Evolutionary conservation across 2,888 invertebrate genomes (phyloP).

Genomic region (Oegoconia quadripuncta): DNA sequence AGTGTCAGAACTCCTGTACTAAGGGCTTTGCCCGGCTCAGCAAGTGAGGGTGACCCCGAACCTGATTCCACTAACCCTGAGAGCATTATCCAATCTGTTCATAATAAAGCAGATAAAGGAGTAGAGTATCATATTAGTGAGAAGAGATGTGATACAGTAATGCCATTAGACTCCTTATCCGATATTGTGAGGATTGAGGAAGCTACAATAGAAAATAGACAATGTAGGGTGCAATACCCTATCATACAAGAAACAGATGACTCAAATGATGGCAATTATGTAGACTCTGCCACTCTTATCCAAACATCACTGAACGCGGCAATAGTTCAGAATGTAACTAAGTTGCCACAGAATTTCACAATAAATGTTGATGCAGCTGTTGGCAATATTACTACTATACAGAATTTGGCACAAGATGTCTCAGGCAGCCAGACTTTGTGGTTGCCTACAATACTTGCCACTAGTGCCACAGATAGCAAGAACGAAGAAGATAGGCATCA

Average conservation of each 20-base stretch:
- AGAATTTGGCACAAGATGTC: constrained; percentile 70
- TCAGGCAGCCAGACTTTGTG: constrained; percentile 65
- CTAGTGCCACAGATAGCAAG: constrained; percentile 57
- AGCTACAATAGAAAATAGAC: constrained; percentile 49
- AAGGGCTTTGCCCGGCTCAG: constrained; percentile 61
- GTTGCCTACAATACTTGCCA: constrained; percentile 68
- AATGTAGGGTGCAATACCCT: constrained; percentile 61
- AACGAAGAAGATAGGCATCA: constrained; percentile 58
- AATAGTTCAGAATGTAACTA: constrained; percentile 70
- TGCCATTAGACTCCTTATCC: constrained; percentile 64
- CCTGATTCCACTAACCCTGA: constrained; percentile 72
- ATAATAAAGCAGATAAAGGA: constrained; percentile 59
- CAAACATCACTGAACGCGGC: constrained; percentile 66
- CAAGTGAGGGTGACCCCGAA: constrained; percentile 60
- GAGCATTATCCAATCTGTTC: constrained; percentile 63
- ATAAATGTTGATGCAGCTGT: constrained; percentile 71
- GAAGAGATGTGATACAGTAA: constrained; percentile 56
- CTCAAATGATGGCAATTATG: constrained; percentile 59
- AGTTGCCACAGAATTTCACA: constrained; percentile 70
- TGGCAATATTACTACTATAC: constrained; percentile 67
- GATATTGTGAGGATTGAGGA: constrained; percentile 69
- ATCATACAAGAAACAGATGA: constrained; percentile 65
- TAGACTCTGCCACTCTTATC: constrained; percentile 60
- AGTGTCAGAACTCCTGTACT: constrained; percentile 69
- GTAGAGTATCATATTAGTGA: constrained; percentile 65